Percentiles rank a stretch among this genome's conserved stretches.
These are phyloP conservation scores for Agrochola macilenta DNA, from an alignment of 2,888 invertebrate species.

Conservation along the genomic window DNA sequence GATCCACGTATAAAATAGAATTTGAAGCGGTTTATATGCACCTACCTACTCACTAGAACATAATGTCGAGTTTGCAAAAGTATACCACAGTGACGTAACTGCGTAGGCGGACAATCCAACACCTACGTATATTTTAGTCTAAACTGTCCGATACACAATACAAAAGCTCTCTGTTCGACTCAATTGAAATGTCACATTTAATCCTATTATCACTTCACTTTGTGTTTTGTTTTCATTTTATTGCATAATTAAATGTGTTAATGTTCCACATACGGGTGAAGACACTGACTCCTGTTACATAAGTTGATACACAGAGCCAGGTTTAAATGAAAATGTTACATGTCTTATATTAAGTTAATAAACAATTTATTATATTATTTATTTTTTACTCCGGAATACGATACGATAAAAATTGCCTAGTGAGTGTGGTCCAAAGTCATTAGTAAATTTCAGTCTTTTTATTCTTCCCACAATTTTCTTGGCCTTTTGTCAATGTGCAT, in stretches of 20 bases:
- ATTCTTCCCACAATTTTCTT: conserved; percentile 1
- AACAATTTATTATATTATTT: too few species aligned
- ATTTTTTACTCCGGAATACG: neutral
- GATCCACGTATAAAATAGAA: neutral
- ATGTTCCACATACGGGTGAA: neutral
- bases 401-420: neutral
- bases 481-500: conserved; percentile 20
- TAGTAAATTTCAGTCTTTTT: conserved; percentile 6
- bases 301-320: neutral
- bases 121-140: conserved; percentile 6
- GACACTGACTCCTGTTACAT: neutral
- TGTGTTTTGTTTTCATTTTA: neutral
- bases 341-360: neutral
- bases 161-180: neutral
- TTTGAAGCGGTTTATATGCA: neutral
- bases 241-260: neutral
- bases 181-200: neutral
- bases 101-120: conserved; percentile 14
- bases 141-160: conserved; percentile 11
- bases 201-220: neutral
- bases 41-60: conserved; percentile 1
- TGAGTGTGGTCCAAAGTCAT: neutral
- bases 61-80: conserved; percentile 4
- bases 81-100: conserved; percentile 12
- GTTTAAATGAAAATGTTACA: neutral